Conservation (phyloP, 2,797 vertebrate genomes). For the Oceanodroma leucorhoa region DNA sequence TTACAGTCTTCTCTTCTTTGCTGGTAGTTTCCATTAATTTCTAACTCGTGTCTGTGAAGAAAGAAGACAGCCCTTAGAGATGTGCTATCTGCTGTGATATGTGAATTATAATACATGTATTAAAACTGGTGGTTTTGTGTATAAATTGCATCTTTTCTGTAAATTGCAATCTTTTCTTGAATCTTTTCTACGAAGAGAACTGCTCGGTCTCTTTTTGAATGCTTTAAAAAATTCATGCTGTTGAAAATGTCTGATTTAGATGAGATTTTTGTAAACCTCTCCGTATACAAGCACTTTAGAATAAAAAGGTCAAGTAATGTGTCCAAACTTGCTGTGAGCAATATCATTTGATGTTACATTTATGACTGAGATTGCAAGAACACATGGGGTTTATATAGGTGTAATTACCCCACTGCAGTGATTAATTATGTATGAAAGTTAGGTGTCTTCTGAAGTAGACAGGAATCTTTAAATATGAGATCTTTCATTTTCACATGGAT, state of each 20-base stretch:
- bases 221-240: not conserved
- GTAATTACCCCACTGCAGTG: not conserved
- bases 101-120: not conserved
- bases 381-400: not conserved
- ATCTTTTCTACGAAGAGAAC: not conserved
- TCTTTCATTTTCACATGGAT: not conserved
- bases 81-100: not conserved
- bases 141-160: not conserved
- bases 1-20: not conserved
- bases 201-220: not conserved
- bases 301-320: not conserved
- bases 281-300: not conserved
- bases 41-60: not conserved
- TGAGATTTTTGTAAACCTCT: not conserved
- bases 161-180: not conserved
- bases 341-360: not conserved
- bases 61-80: not conserved
- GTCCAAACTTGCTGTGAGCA: not conserved
- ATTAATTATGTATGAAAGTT: constrained; percentile 17
- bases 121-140: not conserved
- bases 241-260: not conserved
- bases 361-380: not conserved
- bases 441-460: not conserved
- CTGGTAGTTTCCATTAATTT: not conserved
- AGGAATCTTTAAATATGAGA: not conserved